Conservation (phyloP, 2,797 vertebrate genomes). For the Lithobates sylvaticus region DNA sequence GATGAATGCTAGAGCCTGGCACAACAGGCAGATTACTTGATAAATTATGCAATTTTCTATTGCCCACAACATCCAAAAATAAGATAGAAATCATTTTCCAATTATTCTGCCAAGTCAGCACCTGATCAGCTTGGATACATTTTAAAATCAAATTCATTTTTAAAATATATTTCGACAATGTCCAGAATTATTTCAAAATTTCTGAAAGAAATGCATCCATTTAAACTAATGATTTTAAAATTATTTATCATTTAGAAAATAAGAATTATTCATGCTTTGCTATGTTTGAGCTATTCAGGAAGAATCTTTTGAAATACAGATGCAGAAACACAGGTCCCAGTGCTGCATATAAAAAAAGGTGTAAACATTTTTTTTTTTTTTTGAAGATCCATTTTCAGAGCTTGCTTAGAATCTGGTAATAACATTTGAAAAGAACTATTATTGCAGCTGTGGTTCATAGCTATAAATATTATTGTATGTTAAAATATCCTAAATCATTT, state of each 20-base stretch:
- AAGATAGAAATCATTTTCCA: not conserved
- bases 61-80: not conserved
- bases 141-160: not conserved
- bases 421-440: not conserved
- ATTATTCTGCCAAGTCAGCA: not conserved
- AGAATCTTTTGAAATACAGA: not conserved
- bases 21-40: not conserved
- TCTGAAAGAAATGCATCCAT: not conserved
- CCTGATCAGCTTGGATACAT: not conserved
- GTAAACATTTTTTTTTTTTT: not conserved
- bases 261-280: not conserved
- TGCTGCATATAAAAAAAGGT: not conserved
- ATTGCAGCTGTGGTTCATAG: not conserved
- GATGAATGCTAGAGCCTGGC: not conserved
- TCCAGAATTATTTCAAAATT: not conserved
- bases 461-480: not conserved
- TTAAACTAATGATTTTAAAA: not conserved
- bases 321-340: not conserved
- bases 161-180: not conserved
- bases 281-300: not conserved
- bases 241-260: not conserved
- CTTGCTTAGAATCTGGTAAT: not conserved
- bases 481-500: not conserved
- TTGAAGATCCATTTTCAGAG: not conserved
- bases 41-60: slow-evolving; percentile 24